Conservation (phyloP, 2,113 vertebrate species). For the Dasyornis broadbenti region DNA sequence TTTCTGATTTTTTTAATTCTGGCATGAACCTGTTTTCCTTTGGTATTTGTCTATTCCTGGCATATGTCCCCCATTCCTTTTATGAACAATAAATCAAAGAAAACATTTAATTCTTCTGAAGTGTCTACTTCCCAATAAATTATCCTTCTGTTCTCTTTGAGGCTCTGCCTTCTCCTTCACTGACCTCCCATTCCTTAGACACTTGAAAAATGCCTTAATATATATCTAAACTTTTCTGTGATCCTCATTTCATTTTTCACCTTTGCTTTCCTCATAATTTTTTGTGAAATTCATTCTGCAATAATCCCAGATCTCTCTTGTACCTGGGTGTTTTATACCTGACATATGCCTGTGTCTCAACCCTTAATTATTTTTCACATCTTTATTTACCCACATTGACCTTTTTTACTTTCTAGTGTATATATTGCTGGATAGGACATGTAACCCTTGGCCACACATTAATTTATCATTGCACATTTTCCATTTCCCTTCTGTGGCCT, state of each 20-base stretch:
- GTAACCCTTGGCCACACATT: conserved; percentile 48
- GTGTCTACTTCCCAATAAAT: neutral
- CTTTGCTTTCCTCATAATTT: conserved; percentile 39
- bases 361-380: conserved; percentile 44
- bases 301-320: neutral
- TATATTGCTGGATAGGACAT: conserved; percentile 25
- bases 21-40: neutral
- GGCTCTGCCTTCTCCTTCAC: neutral
- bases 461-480: conserved; percentile 60
- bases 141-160: conserved; percentile 6
- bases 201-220: conserved; percentile 50
- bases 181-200: conserved; percentile 24
- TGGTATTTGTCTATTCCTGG: neutral
- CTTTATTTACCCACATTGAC: conserved; percentile 49
- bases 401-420: conserved; percentile 26
- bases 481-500: conserved; percentile 55
- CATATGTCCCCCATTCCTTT: neutral
- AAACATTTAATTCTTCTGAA: conserved; percentile 52
- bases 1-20: neutral
- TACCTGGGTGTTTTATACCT: conserved; percentile 17
- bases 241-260: conserved; percentile 50
- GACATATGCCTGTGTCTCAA: neutral
- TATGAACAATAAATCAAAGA: conserved; percentile 52
- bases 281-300: conserved; percentile 42
- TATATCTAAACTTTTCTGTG: conserved; percentile 48